Conservation (phyloP, 2,888 invertebrate genomes). For the Amaurobius ferox region DNA sequence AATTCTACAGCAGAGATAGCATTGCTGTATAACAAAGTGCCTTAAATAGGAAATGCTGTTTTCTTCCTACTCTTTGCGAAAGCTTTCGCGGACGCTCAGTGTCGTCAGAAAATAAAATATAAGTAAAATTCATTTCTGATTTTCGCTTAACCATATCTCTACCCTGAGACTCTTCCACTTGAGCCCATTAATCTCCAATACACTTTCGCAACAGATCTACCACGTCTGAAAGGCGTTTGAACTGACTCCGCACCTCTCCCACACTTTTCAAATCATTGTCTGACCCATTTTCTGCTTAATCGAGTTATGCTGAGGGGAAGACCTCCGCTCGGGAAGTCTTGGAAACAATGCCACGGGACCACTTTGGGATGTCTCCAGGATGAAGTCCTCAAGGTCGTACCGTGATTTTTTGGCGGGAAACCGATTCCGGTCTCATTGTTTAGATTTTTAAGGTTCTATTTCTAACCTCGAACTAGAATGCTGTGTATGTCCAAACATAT, state of each 20-base stretch:
- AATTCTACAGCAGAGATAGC: too few species aligned
- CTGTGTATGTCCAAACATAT: too few species aligned
- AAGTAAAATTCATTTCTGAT: too few species aligned
- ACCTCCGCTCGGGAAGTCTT: not conserved
- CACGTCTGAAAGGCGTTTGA: not conserved
- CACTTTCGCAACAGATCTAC: not conserved
- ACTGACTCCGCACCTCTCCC: not conserved
- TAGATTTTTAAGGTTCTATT: not conserved
- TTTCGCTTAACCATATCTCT: not conserved
- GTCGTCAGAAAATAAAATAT: too few species aligned
- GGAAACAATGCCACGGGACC: conserved; percentile 17
- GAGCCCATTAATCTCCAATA: not conserved
- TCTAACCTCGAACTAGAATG: not conserved
- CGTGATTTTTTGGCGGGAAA: not conserved
- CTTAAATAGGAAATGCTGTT: too few species aligned
- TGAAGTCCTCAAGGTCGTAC: conserved; percentile 12
- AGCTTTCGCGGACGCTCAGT: too few species aligned
- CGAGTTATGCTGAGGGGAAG: conserved; percentile 4
- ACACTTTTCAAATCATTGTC: not conserved
- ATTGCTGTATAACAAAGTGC: too few species aligned
- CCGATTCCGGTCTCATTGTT: not conserved
- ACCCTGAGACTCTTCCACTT: not conserved
- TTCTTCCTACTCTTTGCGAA: too few species aligned
- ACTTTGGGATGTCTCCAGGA: conserved; percentile 6
- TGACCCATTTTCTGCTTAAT: conserved; percentile 5